These are phyloP conservation scores for Tauraco erythrolophus DNA, from an alignment of 2,113 vertebrate species.

Conservation along the genomic window DNA sequence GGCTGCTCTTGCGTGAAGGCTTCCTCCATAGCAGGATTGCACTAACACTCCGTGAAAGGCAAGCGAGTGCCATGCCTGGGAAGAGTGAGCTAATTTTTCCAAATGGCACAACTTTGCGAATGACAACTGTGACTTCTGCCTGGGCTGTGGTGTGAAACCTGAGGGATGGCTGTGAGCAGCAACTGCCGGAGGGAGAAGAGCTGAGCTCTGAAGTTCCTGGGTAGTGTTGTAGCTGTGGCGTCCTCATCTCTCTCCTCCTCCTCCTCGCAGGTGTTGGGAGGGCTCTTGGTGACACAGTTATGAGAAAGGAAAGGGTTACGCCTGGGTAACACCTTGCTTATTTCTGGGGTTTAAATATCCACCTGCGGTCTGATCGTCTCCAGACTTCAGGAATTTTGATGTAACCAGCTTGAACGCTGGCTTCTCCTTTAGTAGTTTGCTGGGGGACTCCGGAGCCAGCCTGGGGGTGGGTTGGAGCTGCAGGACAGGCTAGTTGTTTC, in stretches of 20 bases:
- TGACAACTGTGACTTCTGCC: conserved; percentile 41
- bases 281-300: neutral
- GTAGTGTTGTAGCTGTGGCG: neutral
- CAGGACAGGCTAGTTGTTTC: neutral
- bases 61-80: neutral
- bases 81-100: conserved; percentile 15
- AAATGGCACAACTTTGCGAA: neutral
- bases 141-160: neutral
- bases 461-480: neutral
- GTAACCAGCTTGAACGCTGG: neutral
- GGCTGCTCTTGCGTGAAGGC: neutral
- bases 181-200: conserved; percentile 18
- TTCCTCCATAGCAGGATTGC: neutral
- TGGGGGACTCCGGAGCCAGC: neutral
- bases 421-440: neutral
- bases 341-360: neutral
- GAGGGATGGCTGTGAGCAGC: conserved; percentile 25
- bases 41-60: rapidly evolving
- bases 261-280: neutral
- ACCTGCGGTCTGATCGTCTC: neutral
- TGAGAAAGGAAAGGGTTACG: neutral
- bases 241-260: neutral
- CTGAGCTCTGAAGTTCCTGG: neutral
- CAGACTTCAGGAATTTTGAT: neutral
- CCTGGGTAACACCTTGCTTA: neutral